phyloP scores from a whole-genome alignment of 2,113 vertebrate genomes.

The Hypocryptadius cinnamomeus region DNA sequence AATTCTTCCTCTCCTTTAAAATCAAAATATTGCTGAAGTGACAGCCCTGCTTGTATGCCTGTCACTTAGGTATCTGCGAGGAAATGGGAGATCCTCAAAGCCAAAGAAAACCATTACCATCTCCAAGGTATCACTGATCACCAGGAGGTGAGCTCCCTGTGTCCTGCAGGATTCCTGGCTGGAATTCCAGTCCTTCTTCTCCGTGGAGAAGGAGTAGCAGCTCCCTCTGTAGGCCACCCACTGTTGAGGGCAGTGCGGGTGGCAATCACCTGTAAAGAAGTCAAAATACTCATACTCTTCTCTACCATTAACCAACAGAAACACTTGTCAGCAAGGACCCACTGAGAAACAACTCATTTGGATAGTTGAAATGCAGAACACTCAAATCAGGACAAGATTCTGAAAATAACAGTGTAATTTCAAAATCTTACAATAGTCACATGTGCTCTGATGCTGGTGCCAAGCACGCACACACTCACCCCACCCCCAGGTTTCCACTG shows the following conservation, averaged over 20 bases:
- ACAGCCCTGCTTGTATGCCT: not conserved
- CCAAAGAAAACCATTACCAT: slow-evolving; percentile 13
- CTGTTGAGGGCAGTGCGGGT: slow-evolving; percentile 16
- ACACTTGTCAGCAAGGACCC: not conserved
- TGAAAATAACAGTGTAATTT: not conserved
- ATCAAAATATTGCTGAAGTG: not conserved
- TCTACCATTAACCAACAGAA: not conserved
- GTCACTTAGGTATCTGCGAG: not conserved
- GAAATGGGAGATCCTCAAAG: not conserved
- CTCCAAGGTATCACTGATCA: not conserved
- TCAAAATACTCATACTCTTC: not conserved
- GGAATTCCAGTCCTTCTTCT: slow-evolving; percentile 44
- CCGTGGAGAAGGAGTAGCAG: slow-evolving; percentile 57
- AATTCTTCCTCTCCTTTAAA: not conserved
- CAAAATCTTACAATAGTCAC: not conserved
- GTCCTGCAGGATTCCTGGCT: slow-evolving; percentile 38
- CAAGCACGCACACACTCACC: not conserved
- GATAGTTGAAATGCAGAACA: not conserved
- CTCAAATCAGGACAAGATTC: not conserved
- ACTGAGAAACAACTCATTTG: not conserved
- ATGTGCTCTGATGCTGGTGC: not conserved
- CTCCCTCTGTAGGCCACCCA: slow-evolving; percentile 43
- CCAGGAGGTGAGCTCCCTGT: slow-evolving; percentile 35
- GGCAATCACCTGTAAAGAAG: not conserved
- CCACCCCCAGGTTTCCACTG: not conserved